Conservation (phyloP, 2,888 invertebrate genomes). For the Sisyra terminalis region DNA sequence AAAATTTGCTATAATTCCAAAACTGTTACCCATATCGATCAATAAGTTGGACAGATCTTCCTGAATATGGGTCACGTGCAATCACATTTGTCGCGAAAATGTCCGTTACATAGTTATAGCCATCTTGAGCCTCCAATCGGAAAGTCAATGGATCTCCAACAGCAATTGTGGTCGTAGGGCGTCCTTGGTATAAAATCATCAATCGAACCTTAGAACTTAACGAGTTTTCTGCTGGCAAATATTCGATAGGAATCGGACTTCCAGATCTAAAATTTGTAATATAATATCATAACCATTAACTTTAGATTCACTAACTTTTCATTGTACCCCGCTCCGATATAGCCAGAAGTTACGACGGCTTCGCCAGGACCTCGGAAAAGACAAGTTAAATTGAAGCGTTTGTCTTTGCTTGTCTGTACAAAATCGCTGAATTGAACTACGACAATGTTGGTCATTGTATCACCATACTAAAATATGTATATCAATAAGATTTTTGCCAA, state of each 20-base stretch:
- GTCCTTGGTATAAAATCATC: conserved; percentile 73
- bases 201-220: conserved; percentile 75
- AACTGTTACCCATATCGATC: conserved; percentile 66
- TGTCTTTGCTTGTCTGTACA: conserved; percentile 80
- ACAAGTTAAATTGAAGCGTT: conserved; percentile 85
- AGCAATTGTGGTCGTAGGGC: conserved; percentile 84
- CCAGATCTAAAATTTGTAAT: conserved; percentile 51
- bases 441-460: conserved; percentile 86
- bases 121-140: conserved; percentile 75
- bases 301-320: too few species aligned
- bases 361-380: conserved; percentile 83
- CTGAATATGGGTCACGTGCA: conserved; percentile 83
- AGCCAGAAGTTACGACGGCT: conserved; percentile 83
- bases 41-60: conserved; percentile 75
- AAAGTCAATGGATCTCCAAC: conserved; percentile 86
- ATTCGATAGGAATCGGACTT: conserved; percentile 84
- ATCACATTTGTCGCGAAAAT: conserved; percentile 89
- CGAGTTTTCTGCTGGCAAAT: conserved; percentile 80
- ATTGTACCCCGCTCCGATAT: conserved; percentile 77
- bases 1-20: background rate
- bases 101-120: conserved; percentile 73
- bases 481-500: background rate
- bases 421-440: conserved; percentile 88
- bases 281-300: too few species aligned
- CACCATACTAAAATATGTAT: conserved; percentile 40